Conservation (phyloP, 2,113 vertebrate species). For the Melanerpes aurifrons region DNA sequence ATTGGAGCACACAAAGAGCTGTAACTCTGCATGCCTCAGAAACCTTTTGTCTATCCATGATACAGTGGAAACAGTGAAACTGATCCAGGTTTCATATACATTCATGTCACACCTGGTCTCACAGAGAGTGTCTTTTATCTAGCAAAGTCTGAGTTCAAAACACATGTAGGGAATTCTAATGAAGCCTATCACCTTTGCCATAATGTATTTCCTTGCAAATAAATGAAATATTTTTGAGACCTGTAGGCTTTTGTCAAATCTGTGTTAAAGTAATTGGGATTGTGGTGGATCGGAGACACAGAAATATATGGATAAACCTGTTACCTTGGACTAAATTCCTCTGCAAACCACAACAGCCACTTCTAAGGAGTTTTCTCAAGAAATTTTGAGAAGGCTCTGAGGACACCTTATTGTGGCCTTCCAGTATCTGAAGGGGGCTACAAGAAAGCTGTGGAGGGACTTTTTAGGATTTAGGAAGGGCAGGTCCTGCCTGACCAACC, state of each 20-base stretch:
- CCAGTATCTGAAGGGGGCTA: too few species aligned
- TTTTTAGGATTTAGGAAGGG: too few species aligned
- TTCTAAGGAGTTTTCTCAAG: background rate
- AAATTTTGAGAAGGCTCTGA: too few species aligned
- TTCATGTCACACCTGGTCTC: background rate
- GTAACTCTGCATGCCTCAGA: background rate
- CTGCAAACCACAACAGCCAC: background rate
- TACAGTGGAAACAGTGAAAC: background rate
- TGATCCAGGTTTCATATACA: background rate
- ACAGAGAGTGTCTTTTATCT: background rate
- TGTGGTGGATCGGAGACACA: background rate
- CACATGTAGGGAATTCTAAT: background rate
- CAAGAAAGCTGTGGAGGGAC: too few species aligned
- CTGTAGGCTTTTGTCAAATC: background rate
- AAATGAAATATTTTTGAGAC: background rate
- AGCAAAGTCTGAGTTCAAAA: background rate
- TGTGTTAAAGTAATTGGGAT: background rate
- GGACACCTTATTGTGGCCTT: too few species aligned
- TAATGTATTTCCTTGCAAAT: background rate
- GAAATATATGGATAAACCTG: background rate
- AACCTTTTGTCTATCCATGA: background rate
- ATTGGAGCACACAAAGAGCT: background rate
- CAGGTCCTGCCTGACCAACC: too few species aligned
- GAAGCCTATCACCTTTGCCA: background rate
- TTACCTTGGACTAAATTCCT: background rate